These are phyloP conservation scores for Hypocryptadius cinnamomeus DNA, from an alignment of 2,113 vertebrate species.

Conservation along the genomic window DNA sequence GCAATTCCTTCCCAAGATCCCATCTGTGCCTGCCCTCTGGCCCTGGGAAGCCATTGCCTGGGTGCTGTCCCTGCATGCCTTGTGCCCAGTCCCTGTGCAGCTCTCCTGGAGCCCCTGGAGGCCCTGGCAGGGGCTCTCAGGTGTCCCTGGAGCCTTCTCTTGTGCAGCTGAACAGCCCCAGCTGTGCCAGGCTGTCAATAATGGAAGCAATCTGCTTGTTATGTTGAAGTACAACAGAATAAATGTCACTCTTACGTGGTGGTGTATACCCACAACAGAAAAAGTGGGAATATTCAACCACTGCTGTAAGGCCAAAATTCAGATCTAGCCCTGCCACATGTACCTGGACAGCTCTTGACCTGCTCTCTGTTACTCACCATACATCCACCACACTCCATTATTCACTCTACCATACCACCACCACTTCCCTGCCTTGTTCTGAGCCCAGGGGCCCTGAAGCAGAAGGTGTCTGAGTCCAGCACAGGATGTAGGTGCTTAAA, in stretches of 20 bases:
- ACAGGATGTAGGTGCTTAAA: background rate
- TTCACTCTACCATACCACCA: accelerated
- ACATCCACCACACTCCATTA: accelerated
- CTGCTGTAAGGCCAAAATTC: background rate
- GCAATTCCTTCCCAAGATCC: background rate
- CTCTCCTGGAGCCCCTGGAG: background rate
- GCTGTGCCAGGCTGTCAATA: background rate
- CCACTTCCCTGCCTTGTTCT: background rate
- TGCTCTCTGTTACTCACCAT: accelerated
- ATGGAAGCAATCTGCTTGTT: background rate
- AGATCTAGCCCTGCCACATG: background rate
- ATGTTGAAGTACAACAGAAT: background rate
- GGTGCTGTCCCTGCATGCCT: accelerated
- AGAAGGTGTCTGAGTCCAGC: background rate
- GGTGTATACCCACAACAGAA: background rate
- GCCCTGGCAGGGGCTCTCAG: background rate
- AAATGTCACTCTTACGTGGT: background rate
- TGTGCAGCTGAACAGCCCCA: accelerated
- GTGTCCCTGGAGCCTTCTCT: background rate
- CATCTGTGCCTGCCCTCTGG: background rate
- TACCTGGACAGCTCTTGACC: background rate
- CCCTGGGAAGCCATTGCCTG: background rate
- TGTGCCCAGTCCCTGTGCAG: background rate
- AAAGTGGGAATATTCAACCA: background rate
- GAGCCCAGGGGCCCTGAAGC: background rate